Conservation (phyloP, 1,140 invertebrate genomes). For the Nephila pilipes region DNA sequence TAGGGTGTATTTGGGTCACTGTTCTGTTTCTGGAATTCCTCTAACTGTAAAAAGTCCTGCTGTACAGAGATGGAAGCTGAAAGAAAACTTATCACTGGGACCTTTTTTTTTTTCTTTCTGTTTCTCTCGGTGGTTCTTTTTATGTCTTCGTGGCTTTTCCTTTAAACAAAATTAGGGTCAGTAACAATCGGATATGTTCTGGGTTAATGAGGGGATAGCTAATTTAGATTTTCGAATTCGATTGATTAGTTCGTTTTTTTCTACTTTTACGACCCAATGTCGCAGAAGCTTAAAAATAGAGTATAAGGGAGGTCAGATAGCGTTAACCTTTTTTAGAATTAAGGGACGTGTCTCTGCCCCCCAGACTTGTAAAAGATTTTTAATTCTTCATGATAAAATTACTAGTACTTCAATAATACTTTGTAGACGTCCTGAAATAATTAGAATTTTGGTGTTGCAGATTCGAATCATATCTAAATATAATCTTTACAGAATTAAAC, state of each 20-base stretch:
- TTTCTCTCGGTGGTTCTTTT: background rate
- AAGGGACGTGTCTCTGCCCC: too few species aligned
- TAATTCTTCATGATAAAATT: too few species aligned
- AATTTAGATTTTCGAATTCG: background rate
- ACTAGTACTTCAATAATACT: too few species aligned
- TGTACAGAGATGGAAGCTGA: background rate
- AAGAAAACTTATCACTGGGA: background rate
- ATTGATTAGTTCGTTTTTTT: background rate
- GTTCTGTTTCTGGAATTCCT: background rate
- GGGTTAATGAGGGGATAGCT: background rate
- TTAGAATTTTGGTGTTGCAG: too few species aligned
- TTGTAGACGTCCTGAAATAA: too few species aligned
- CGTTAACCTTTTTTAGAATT: too few species aligned
- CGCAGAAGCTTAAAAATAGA: background rate
- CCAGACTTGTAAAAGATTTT: too few species aligned
- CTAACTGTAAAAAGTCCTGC: background rate
- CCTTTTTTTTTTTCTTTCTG: background rate
- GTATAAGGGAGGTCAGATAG: background rate
- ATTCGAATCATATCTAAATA: too few species aligned
- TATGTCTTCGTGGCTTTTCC: background rate
- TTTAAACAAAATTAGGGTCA: slow-evolving; percentile 21
- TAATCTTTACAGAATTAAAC: too few species aligned
- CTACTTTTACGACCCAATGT: background rate
- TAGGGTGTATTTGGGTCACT: background rate
- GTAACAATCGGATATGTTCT: slow-evolving; percentile 15